These are phyloP conservation scores for Lordiphosa stackelbergi DNA, from an alignment of 1,140 invertebrate genomes.

Conservation along the genomic window DNA sequence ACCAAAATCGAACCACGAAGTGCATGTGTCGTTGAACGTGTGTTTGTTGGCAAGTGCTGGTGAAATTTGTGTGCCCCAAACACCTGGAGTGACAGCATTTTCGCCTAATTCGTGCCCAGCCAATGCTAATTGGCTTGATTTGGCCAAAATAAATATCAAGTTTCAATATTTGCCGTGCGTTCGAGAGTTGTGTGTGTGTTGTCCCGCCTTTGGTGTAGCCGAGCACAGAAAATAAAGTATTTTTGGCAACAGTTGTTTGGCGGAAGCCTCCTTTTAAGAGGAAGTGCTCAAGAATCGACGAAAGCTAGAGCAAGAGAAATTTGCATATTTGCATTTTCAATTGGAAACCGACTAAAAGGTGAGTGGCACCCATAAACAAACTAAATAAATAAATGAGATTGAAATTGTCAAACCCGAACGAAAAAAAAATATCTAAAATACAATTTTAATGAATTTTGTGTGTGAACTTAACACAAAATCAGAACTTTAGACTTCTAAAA, in stretches of 20 bases:
- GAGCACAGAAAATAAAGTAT: not conserved
- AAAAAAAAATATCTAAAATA: no score
- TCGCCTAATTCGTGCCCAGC: constrained; percentile 18
- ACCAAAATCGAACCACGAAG: constrained; percentile 4
- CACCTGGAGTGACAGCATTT: constrained; percentile 21
- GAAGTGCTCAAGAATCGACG: constrained; percentile 1
- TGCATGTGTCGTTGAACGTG: constrained; percentile 4
- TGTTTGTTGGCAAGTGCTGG: constrained; percentile 13
- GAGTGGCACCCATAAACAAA: constrained; percentile 11
- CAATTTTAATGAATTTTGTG: no score
- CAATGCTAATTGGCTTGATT: constrained; percentile 62
- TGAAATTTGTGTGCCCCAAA: constrained; percentile 24
- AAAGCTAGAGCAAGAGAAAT: constrained; percentile 5
- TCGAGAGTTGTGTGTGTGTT: constrained; percentile 21
- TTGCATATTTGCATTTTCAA: constrained; percentile 38
- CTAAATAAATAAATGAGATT: not conserved
- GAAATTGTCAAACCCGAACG: no score
- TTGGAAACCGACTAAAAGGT: constrained; percentile 20
- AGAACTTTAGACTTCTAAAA: no score
- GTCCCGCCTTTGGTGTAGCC: constrained; percentile 7
- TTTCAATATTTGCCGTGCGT: constrained; percentile 54
- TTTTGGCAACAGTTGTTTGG: constrained; percentile 28
- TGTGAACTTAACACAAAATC: no score
- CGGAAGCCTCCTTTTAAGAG: no score
- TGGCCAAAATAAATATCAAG: constrained; percentile 54